Conservation (phyloP, 2,888 invertebrate genomes). For the Mesorhabditis spiculigera region DNA sequence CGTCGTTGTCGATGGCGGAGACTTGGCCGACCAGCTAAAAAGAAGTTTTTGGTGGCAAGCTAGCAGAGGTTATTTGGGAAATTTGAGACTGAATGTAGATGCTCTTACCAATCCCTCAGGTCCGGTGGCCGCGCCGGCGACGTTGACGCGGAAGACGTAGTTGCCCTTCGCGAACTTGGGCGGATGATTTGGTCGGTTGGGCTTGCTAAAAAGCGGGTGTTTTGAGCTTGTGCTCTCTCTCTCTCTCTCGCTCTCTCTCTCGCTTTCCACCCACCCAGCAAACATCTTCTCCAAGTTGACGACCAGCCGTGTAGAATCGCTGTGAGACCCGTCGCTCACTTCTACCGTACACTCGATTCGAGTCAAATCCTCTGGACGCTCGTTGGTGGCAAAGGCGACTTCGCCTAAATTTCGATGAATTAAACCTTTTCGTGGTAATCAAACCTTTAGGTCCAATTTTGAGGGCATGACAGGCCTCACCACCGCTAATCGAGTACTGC, state of each 20-base stretch:
- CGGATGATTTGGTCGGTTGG: neutral
- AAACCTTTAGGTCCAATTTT: neutral
- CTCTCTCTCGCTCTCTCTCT: neutral
- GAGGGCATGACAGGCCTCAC: neutral
- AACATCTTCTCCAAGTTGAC: neutral
- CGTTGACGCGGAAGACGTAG: neutral
- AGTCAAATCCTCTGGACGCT: neutral
- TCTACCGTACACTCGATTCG: neutral
- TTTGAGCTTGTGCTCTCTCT: neutral
- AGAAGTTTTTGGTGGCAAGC: conserved; percentile 11
- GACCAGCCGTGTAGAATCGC: neutral
- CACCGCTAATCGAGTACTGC: conserved; percentile 20
- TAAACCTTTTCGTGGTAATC: neutral
- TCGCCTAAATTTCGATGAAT: neutral
- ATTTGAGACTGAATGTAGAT: neutral
- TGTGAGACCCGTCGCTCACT: neutral
- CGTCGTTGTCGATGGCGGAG: conserved; percentile 25
- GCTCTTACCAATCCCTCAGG: neutral
- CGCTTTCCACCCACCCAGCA: neutral
- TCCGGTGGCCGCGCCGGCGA: neutral
- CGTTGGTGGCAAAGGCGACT: neutral
- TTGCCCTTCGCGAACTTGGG: neutral
- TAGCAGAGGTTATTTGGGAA: neutral
- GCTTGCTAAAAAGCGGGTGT: neutral
- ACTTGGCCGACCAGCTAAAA: conserved; percentile 24